Evolutionary conservation across 2,797 vertebrate species (phyloP).

Genomic region (Siniperca undulata): DNA sequence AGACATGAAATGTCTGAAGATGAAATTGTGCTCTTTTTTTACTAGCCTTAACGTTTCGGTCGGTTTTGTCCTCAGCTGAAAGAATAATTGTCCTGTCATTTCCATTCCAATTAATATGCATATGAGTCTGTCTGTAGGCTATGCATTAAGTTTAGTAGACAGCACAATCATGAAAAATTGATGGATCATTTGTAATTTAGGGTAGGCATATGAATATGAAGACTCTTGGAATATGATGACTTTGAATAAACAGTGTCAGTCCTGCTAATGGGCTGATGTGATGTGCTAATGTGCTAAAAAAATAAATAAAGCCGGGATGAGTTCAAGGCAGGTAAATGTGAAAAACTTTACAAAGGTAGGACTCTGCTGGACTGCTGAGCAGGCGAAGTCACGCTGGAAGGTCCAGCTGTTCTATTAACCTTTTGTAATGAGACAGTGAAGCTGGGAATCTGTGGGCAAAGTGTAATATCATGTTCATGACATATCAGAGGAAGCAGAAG

Average conservation of each 20-base stretch:
- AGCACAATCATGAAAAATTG: conserved; percentile 79
- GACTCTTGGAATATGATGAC: conserved; percentile 54
- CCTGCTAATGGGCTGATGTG: conserved; percentile 37
- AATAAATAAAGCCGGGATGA: conserved; percentile 14
- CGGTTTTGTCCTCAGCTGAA: conserved; percentile 60
- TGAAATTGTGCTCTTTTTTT: conserved; percentile 7
- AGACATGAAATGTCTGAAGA: conserved; percentile 9
- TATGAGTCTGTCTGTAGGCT: conserved; percentile 73
- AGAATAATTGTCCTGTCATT: conserved; percentile 80
- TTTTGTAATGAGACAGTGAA: conserved; percentile 71
- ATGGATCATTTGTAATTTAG: conserved; percentile 74
- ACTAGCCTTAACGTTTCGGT: conserved; percentile 24
- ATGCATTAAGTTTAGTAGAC: conserved; percentile 73
- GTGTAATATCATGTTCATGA: conserved; percentile 53
- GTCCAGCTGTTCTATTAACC: conserved; percentile 77
- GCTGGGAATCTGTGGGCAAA: conserved; percentile 52
- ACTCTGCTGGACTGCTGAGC: conserved; percentile 57
- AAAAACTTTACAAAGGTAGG: conserved; percentile 50
- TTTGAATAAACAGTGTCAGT: conserved; percentile 68
- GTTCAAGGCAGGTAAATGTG: conserved; percentile 55
- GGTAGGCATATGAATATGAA: conserved; percentile 58
- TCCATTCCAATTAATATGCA: conserved; percentile 77
- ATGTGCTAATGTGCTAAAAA: conserved; percentile 44
- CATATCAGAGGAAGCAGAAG: conserved; percentile 48
- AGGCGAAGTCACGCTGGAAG: conserved; percentile 47